Base-by-base conservation (phyloP, 2,888 invertebrate species). In the Trachelus tabidus region DNA sequence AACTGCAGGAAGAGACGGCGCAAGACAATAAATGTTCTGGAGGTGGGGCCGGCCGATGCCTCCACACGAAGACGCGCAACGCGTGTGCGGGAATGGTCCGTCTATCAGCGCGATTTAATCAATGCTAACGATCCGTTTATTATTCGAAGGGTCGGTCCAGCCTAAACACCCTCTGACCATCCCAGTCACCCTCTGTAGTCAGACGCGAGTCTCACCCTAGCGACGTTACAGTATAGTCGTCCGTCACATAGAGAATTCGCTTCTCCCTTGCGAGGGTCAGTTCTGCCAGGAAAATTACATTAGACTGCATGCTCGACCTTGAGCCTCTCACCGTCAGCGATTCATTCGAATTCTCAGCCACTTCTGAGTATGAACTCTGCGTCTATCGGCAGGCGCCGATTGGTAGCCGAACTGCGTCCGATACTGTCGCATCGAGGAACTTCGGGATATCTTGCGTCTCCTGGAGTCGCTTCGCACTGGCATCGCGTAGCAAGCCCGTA, bases 91-190 rank as follows among this genome's bases (percentile, higher is more conserved):
- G 12, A 40, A 40, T 40, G 37, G 37, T 15, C 15, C 37, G 4
- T 37, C 75, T 35, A 31, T 34, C 69, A 76, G 86, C 75, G 80
- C 82, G 82, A 80, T 87, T 86, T 86, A 86, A 86, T 86, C 86
- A 86, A 87, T 85, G 83, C 85, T 87, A 86, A 87, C 87, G 85
- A 86, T 85, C 84, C 83, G 85, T 85, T 85, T 87, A 87, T 85
- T 84, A 84, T 83, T 81, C 83, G 81, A 76, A 80, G 85, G 86
- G 85, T 80, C 75, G 79, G 37, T 40, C 1, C 37, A 40, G 37
- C 37, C 37, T 40, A 40, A 40, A 40, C 37, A 15, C 4, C 37
- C 37, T 15, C 37, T 15, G 37, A 40, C 37, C 37, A 40, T 40
- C 37, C 37, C 37, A 40, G 37, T 15, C 37, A 15, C 37, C 37